Conservation (phyloP, 2,113 vertebrate genomes). For the Ibidorhyncha struthersii region DNA sequence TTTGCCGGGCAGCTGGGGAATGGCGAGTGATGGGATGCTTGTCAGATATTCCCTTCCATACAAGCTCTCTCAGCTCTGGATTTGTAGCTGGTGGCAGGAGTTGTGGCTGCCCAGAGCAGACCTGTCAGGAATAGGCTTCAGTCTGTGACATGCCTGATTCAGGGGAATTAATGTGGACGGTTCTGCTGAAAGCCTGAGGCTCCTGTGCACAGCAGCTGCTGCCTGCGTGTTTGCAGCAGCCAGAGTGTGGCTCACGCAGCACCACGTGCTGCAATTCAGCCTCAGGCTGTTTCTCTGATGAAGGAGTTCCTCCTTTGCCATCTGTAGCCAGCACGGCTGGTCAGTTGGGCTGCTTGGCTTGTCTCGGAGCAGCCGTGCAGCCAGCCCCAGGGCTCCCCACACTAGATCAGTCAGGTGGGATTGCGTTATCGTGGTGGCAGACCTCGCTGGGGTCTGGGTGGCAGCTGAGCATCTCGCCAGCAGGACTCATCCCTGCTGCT, state of each 20-base stretch:
- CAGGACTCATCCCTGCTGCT: neutral
- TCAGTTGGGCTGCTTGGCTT: neutral
- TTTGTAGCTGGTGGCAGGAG: neutral
- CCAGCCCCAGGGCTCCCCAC: neutral
- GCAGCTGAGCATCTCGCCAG: neutral
- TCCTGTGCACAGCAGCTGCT: neutral
- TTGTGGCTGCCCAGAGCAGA: neutral
- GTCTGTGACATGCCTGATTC: neutral
- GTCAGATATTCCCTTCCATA: neutral
- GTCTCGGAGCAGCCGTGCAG: neutral
- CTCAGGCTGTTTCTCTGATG: neutral
- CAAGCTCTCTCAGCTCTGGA: neutral
- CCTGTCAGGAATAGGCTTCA: neutral
- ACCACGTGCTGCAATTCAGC: neutral
- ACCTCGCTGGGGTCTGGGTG: neutral
- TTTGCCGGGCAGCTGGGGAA: neutral
- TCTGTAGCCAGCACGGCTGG: neutral
- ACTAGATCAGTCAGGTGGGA: neutral
- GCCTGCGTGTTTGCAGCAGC: neutral
- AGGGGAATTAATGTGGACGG: neutral
- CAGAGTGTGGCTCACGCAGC: accelerated
- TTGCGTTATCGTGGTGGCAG: neutral
- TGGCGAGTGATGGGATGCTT: neutral
- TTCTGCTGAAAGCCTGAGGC: neutral
- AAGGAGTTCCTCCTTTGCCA: neutral